Evolutionary conservation across 1,140 invertebrate genomes (phyloP), one percentile per base, ranked within the genome.

Genomic region (Caenorhabditis elegans): DNA sequence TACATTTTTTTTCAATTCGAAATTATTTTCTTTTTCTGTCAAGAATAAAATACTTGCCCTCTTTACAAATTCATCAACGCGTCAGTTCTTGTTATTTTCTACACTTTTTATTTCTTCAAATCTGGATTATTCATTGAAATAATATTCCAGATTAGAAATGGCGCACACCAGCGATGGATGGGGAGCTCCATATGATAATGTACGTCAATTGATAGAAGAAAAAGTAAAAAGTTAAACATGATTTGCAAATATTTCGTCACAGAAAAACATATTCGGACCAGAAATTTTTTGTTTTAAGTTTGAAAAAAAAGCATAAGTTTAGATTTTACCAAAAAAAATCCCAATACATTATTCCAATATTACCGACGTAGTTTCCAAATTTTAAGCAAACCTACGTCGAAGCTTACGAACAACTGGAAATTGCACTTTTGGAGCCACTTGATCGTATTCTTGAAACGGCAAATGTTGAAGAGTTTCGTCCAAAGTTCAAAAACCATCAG

Each of bases 311-410:
- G n/a, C n/a, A n/a, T n/a, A n/a, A n/a, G n/a, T n/a, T n/a, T n/a
- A n/a, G n/a, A n/a, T n/a, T n/a, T n/a, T n/a, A n/a, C n/a, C n/a
- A n/a, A n/a, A n/a, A n/a, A n/a, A n/a, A n/a, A n/a, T n/a, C n/a
- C n/a, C n/a, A n/a, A n/a, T n/a, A n/a, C n/a, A n/a, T n/a, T n/a
- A n/a, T n/a, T n/a, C n/a, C n/a, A n/a, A n/a, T n/a, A n/a, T n/a
- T n/a, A n/a, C n/a, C n/a, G n/a, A n/a, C n/a, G n/a, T n/a, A n/a
- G 15, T 43, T 43, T 43, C 39, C 15, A 8, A 43, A 43, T 43
- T 70, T 70, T 39, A 31, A 70, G 60, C 60, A 39, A 39, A 70
- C 60, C n/a, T 70, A 70, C 22, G 34, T 70, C 5, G 34, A 70
- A 17, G 60, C 60, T 39, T 70, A 70, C 10, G 60, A 70, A 17